A percentile compares a stretch with the other conserved stretches of the same genome.
Evolutionary conservation across 2,113 vertebrate genomes (phyloP).

Genomic region (Lanius ludovicianus): DNA sequence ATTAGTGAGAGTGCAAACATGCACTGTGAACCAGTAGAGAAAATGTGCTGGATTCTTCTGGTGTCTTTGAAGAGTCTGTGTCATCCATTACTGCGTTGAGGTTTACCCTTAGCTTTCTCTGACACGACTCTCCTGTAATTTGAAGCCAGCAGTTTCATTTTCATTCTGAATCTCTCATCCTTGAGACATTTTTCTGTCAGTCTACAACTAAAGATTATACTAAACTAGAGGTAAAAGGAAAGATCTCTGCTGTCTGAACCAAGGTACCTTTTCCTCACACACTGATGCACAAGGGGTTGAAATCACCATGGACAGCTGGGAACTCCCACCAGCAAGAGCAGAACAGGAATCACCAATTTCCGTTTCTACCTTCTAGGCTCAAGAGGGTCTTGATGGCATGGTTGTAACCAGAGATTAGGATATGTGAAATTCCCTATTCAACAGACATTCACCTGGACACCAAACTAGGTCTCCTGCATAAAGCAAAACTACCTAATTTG

Average conservation of each 20-base stretch:
- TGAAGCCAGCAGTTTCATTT: neutral
- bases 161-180: neutral
- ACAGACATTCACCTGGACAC: neutral
- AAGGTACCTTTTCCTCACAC: accelerated
- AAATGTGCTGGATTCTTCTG: neutral
- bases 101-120: neutral
- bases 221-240: neutral
- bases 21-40: neutral
- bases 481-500: neutral
- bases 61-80: neutral
- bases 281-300: neutral
- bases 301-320: neutral
- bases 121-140: neutral
- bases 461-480: accelerated
- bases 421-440: neutral
- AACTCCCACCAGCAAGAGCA: neutral
- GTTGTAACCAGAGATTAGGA: neutral
- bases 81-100: neutral
- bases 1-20: neutral
- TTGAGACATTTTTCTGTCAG: neutral
- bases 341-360: neutral
- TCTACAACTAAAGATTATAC: neutral
- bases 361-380: neutral
- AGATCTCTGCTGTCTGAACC: neutral
- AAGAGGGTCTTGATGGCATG: neutral